Conservation (phyloP, 2,113 vertebrate genomes). For the Elephas maximus region DNA sequence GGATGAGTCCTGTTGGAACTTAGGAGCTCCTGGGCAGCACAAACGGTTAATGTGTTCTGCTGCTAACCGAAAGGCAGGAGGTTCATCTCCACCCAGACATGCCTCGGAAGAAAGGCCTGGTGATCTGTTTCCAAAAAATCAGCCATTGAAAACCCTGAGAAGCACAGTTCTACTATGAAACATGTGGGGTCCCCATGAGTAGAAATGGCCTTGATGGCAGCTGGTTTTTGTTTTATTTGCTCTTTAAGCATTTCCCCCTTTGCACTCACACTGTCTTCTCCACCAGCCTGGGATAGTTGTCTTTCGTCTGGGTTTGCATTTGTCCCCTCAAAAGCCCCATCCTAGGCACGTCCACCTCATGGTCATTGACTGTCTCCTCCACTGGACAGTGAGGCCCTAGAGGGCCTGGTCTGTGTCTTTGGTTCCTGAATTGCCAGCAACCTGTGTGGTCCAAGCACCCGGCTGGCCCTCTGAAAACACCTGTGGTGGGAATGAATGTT, state of each 20-base stretch:
- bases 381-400: not conserved
- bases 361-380: not conserved
- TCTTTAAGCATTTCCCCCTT: not conserved
- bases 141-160: not conserved
- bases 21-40: too few species aligned
- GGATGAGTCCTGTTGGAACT: not conserved
- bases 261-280: not conserved
- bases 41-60: not conserved
- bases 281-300: not conserved
- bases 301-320: not conserved
- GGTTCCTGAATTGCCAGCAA: not conserved
- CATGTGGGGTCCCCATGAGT: not conserved
- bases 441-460: accelerated
- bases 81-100: not conserved
- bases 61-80: not conserved
- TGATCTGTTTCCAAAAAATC: not conserved
- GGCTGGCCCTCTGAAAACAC: not conserved
- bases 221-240: not conserved
- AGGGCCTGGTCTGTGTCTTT: not conserved
- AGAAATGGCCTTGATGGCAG: too few species aligned
- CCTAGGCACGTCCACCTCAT: too few species aligned
- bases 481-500: accelerated
- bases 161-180: not conserved
- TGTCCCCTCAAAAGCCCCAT: not conserved
- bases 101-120: not conserved